phyloP scores from a whole-genome alignment of 1,140 invertebrate genomes.

The Pantala flavescens region DNA sequence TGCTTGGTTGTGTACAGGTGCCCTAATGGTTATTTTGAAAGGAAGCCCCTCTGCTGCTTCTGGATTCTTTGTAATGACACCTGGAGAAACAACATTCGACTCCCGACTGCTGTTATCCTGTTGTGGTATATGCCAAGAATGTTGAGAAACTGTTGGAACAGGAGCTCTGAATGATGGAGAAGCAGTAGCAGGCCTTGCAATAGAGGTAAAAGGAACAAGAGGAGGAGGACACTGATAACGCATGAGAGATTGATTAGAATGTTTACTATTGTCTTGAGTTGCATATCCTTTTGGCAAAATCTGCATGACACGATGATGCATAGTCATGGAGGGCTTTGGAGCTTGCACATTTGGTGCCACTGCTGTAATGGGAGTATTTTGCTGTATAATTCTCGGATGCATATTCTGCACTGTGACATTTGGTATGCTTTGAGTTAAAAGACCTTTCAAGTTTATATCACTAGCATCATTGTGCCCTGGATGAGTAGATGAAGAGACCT shows the following conservation, averaged over 20 bases:
- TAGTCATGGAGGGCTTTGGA: not conserved
- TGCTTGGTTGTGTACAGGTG: constrained; percentile 14
- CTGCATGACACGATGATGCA: not conserved
- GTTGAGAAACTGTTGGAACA: not conserved
- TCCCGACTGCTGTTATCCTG: constrained; percentile 22
- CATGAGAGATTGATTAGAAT: not conserved
- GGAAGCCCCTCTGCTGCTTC: not conserved
- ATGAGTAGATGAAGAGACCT: not conserved
- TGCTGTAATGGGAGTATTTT: not conserved
- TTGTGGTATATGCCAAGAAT: constrained; percentile 52
- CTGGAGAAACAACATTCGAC: not conserved
- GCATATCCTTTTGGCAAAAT: not conserved
- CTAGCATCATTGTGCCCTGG: not conserved
- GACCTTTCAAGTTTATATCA: not conserved
- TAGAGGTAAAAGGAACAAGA: constrained; percentile 31
- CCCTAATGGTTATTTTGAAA: constrained; percentile 36
- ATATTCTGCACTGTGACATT: not conserved
- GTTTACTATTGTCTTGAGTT: not conserved
- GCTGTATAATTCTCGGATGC: not conserved
- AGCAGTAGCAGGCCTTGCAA: constrained; percentile 30
- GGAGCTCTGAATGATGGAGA: not conserved
- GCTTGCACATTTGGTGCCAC: not conserved
- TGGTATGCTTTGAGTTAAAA: not conserved
- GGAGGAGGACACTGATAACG: not conserved
- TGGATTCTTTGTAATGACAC: not conserved